A percentile compares a stretch with the other conserved stretches of the same genome.
phyloP scores from a whole-genome alignment of 2,888 invertebrate species.

The Phasia obesa region DNA sequence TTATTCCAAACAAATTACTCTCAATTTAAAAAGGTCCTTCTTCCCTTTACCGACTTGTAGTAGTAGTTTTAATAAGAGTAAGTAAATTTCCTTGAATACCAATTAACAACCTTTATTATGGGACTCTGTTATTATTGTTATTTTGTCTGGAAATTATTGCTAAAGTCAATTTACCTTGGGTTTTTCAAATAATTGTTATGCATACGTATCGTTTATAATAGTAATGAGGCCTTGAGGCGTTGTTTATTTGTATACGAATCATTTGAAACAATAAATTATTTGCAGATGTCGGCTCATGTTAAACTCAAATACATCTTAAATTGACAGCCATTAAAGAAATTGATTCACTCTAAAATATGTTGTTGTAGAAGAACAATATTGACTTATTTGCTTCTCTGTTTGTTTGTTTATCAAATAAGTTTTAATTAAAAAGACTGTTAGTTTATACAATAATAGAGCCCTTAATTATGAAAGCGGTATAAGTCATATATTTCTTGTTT shows the following conservation, averaged over 20 bases:
- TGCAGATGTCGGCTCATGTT: constrained; percentile 31
- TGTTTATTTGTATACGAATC: constrained; percentile 27
- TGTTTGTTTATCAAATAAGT: background rate
- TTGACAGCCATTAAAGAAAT: constrained; percentile 24
- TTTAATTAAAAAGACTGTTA: background rate
- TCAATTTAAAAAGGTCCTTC: too few relatives aligned
- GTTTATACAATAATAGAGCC: background rate
- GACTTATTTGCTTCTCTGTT: too few relatives aligned
- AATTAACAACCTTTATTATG: background rate
- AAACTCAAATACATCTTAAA: constrained; percentile 27
- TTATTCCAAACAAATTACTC: too few relatives aligned
- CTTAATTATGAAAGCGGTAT: too few relatives aligned
- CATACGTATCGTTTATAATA: constrained; percentile 12
- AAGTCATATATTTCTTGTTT: too few relatives aligned
- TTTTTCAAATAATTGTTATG: constrained; percentile 33
- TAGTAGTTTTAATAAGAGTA: background rate
- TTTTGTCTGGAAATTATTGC: background rate
- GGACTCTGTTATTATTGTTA: background rate
- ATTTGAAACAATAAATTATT: constrained; percentile 45
- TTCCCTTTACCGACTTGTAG: too few relatives aligned
- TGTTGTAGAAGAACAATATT: background rate
- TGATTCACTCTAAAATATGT: constrained; percentile 1
- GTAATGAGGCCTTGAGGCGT: constrained; percentile 38
- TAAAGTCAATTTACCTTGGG: constrained; percentile 23
- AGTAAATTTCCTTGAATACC: background rate